Evolutionary conservation across 2,797 vertebrate genomes (phyloP), one percentile per base, ranked within the genome.

Genomic region (Vespertilio murinus): DNA sequence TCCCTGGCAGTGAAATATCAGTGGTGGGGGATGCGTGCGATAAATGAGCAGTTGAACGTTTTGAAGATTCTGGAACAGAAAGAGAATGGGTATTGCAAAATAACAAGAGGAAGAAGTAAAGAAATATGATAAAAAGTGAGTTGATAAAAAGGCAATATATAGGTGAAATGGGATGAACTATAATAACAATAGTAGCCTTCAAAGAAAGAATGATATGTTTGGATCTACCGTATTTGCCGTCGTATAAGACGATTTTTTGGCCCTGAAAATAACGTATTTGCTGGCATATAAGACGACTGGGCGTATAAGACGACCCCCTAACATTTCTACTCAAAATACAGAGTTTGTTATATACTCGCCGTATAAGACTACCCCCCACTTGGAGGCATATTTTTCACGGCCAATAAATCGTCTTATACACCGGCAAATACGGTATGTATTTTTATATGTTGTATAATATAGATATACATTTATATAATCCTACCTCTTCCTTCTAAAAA

Each of bases 71-170:
- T 80, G 28, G 0, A 93, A 75, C 12, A 85, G 14, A 70, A 89
- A 93, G 65, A 92, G 38, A 74, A 88, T 67, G 25, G 17, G 16
- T 47, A 35, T 9, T 88, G 18, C 12, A 81, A 90, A 95, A 81
- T 80, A 56, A 30, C 4, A 80, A 91, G 82, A 96, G 52, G 20
- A 94, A 85, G 5, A 25, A 88, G 38, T 38, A 90, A 95, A 90
- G 35, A 90, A 83, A 80, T n/a, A n/a, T 3, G 16, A 4, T 61
- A 13, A 20, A 91, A 70, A 33, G 28, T 65, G 83, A 81, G 11
- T 61, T 83, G 70, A 49, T 56, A 71, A 61, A 75, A 64, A 77
- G 47, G n/a, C 4, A 80, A 45, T 59, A 30, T 73, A 56, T 13
- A 33, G 33, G 8, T 73, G 18, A 80, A 95, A 80, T 69, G 10